These are phyloP conservation scores for Desoria tigrina DNA, from an alignment of 2,888 invertebrate genomes.

Conservation along the genomic window DNA sequence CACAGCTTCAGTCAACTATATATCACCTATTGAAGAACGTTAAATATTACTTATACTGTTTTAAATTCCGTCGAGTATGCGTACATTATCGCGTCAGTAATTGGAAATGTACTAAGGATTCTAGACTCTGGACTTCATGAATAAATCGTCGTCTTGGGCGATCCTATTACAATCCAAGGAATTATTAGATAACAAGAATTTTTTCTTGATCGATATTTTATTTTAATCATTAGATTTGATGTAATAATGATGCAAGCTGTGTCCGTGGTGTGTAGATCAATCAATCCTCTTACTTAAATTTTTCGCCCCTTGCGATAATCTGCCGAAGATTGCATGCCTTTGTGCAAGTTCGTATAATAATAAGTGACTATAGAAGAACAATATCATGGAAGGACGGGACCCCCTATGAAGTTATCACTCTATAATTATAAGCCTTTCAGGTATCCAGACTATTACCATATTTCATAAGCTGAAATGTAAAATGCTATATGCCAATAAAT, in stretches of 20 bases:
- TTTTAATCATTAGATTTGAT: constrained; percentile 8
- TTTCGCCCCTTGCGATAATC: not conserved
- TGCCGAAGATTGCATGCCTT: not conserved
- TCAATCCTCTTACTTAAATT: constrained; percentile 3
- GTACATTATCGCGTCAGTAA: not conserved
- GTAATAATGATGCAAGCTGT: not conserved
- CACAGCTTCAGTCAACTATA: too few species aligned
- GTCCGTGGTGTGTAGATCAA: not conserved
- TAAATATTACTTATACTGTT: too few species aligned
- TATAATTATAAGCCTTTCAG: not conserved
- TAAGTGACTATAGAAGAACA: not conserved
- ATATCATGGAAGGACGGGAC: not conserved
- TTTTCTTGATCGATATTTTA: constrained; percentile 8
- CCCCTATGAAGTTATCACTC: not conserved
- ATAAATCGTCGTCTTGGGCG: constrained; percentile 25
- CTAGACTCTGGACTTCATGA: not conserved
- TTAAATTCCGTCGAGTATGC: too few species aligned
- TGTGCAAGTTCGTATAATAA: not conserved
- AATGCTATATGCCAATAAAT: too few species aligned
- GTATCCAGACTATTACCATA: too few species aligned
- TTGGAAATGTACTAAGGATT: not conserved
- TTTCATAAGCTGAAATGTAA: too few species aligned
- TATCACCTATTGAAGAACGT: too few species aligned
- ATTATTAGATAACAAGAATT: constrained; percentile 16
- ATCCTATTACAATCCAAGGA: constrained; percentile 19